These are phyloP conservation scores for Drosophila nasuta DNA, from an alignment of 1,140 invertebrate species.

Conservation along the genomic window DNA sequence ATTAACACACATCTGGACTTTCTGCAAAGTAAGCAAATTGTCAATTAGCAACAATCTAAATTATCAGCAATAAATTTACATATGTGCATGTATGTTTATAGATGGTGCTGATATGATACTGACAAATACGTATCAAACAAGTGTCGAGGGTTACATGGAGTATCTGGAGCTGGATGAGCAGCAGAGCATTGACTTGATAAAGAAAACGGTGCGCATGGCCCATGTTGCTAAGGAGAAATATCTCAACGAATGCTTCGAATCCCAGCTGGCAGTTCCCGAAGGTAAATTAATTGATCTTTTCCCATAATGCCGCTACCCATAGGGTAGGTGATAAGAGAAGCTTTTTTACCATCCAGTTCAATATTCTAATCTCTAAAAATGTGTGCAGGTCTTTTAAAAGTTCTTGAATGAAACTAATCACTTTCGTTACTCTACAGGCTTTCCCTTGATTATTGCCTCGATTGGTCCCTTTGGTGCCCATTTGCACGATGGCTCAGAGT, in stretches of 20 bases:
- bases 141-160: constrained; percentile 91
- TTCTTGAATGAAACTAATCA: background rate
- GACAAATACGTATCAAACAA: constrained; percentile 96
- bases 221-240: constrained; percentile 81
- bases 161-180: constrained; percentile 88
- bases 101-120: constrained; percentile 94
- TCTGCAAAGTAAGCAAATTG: constrained; percentile 85
- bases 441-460: constrained; percentile 91
- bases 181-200: constrained; percentile 89
- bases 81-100: constrained; percentile 50
- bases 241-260: constrained; percentile 73
- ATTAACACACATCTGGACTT: constrained; percentile 92
- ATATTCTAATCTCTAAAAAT: too few relatives aligned
- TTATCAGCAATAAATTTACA: constrained; percentile 14
- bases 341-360: too few relatives aligned
- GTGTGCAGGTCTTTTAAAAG: too few relatives aligned
- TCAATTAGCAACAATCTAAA: constrained; percentile 43
- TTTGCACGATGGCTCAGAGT: constrained; percentile 95
- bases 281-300: constrained; percentile 40
- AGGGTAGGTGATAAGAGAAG: too few relatives aligned
- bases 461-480: constrained; percentile 96
- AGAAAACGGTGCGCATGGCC: constrained; percentile 89
- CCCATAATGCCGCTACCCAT: background rate
- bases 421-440: constrained; percentile 41
- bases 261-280: constrained; percentile 56